These are phyloP conservation scores for Tortricodes alternella DNA, from an alignment of 2,888 invertebrate genomes.

Conservation along the genomic window DNA sequence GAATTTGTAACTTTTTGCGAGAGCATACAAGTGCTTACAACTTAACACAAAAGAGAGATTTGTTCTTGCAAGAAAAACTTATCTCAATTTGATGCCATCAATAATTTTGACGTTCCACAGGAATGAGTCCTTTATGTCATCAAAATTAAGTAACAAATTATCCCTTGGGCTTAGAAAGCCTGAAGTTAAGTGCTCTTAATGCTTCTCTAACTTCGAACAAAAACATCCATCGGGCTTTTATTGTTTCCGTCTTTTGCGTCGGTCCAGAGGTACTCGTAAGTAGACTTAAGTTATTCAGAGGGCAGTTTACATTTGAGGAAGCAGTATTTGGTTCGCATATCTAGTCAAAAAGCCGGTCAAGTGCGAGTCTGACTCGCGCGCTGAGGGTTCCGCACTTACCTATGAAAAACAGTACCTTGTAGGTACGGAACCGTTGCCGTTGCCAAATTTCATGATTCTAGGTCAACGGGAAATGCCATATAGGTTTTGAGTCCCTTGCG, in stretches of 20 bases:
- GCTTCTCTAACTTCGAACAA: constrained; percentile 15
- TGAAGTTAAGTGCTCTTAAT: constrained; percentile 21
- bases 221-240: not conserved
- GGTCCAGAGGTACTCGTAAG: not conserved
- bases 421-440: too few species aligned
- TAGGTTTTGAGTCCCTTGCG: too few species aligned
- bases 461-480: too few species aligned
- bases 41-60: constrained; percentile 7
- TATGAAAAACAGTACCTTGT: too few species aligned
- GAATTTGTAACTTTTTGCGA: not conserved
- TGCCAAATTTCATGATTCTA: too few species aligned
- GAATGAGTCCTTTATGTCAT: constrained; percentile 5
- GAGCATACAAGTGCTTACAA: not conserved
- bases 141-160: constrained; percentile 23
- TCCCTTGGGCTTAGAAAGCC: not conserved
- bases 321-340: too few species aligned
- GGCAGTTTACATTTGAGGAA: too few species aligned
- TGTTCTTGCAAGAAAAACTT: constrained; percentile 5
- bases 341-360: too few species aligned
- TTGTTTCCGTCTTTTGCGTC: not conserved
- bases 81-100: constrained; percentile 21
- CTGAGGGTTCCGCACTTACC: too few species aligned
- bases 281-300: too few species aligned
- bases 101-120: constrained; percentile 18
- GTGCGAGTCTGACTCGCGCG: too few species aligned